A percentile compares a stretch with the other conserved stretches of the same genome.
Evolutionary conservation across 2,797 vertebrate species (phyloP).

Genomic region (Balearica regulorum): DNA sequence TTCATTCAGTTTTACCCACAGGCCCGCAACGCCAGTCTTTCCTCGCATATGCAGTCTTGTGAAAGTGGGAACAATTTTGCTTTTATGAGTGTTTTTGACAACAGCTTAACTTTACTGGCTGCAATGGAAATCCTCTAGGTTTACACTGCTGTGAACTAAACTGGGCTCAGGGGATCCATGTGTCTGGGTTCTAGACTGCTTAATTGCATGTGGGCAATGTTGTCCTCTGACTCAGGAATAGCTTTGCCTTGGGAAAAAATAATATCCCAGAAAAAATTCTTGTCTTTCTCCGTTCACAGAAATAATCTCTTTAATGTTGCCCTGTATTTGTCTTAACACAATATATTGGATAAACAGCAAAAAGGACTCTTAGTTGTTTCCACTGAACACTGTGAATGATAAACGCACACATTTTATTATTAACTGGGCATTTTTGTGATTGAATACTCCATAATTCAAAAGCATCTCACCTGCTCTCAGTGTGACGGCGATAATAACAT

Average conservation of each 20-base stretch:
- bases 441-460: not conserved
- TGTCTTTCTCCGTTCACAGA: not conserved
- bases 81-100: not conserved
- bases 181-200: not conserved
- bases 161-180: not conserved
- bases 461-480: not conserved
- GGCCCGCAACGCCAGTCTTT: not conserved
- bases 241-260: not conserved
- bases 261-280: not conserved
- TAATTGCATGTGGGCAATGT: not conserved
- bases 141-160: not conserved
- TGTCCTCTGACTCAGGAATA: constrained; percentile 29
- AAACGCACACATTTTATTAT: not conserved
- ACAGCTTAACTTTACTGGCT: not conserved
- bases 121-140: not conserved
- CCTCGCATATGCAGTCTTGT: fast-evolving
- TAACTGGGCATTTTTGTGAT: not conserved
- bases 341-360: not conserved
- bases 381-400: not conserved
- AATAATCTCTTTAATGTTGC: not conserved
- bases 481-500: not conserved
- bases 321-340: not conserved
- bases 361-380: not conserved
- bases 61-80: not conserved
- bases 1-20: fast-evolving